Evolutionary conservation across 2,888 invertebrate species (phyloP).

Genomic region (Erebia ligea): DNA sequence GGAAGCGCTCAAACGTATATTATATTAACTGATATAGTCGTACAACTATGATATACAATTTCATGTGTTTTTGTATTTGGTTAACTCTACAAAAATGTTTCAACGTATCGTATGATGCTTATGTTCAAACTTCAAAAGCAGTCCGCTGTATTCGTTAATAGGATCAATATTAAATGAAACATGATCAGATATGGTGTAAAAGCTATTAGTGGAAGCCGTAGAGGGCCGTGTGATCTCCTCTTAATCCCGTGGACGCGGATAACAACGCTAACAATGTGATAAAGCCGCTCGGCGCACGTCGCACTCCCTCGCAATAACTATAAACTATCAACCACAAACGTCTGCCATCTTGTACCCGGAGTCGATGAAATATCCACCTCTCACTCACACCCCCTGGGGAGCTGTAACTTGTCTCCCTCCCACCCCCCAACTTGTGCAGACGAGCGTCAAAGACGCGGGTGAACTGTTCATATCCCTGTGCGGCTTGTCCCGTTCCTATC

Average conservation of each 20-base stretch:
- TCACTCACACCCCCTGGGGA: conserved; percentile 60
- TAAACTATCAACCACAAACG: conserved; percentile 83
- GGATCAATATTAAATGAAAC: conserved; percentile 36
- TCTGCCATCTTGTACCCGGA: conserved; percentile 80
- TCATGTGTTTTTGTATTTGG: not conserved
- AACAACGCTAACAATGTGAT: conserved; percentile 82
- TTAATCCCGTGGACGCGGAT: conserved; percentile 78
- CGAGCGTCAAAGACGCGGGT: conserved; percentile 52
- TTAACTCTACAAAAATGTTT: not conserved
- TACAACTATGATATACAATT: not conserved
- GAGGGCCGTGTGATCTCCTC: conserved; percentile 65
- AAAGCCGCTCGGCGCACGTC: conserved; percentile 76
- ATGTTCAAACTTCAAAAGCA: conserved; percentile 14
- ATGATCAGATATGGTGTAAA: conserved; percentile 52
- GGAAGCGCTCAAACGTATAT: not conserved
- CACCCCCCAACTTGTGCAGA: conserved; percentile 54
- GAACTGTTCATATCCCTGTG: conserved; percentile 47
- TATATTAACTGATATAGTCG: not conserved
- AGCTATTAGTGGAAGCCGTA: conserved; percentile 65
- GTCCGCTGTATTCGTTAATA: conserved; percentile 7
- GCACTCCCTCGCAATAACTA: conserved; percentile 81
- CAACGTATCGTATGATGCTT: not conserved
- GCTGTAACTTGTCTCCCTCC: conserved; percentile 58
- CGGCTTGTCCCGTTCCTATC: conserved; percentile 43
- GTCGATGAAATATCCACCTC: conserved; percentile 76